A percentile compares a stretch with the other conserved stretches of the same genome.
Conservation (phyloP, 1,140 invertebrate species). For the Lasaia peninsularis region DNA sequence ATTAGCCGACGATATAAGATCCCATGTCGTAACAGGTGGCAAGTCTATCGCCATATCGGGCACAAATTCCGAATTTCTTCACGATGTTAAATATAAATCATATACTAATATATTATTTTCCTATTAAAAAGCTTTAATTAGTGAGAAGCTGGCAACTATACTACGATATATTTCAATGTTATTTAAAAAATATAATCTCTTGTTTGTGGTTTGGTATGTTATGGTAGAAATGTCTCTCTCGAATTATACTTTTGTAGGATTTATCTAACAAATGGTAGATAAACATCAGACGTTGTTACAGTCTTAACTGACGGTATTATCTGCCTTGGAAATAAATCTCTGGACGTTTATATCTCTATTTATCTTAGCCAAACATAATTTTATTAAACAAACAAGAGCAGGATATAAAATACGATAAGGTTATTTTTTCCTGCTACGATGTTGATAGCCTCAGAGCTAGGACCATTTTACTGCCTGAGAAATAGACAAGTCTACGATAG, state of each 20-base stretch:
- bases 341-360: not conserved
- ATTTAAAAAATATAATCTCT: too few species aligned
- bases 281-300: not conserved
- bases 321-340: not conserved
- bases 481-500: not conserved
- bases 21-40: too few species aligned
- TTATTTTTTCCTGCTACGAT: conserved; percentile 2
- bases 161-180: too few species aligned
- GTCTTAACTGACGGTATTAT: conserved; percentile 3
- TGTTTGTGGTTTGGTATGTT: too few species aligned
- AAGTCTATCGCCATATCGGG: too few species aligned
- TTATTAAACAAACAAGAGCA: conserved; percentile 3
- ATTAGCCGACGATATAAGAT: too few species aligned
- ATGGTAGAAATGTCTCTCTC: not conserved
- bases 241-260: not conserved
- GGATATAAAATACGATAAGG: conserved; percentile 8
- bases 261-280: conserved; percentile 4
- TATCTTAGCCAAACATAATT: not conserved
- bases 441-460: not conserved
- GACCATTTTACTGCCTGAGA: not conserved
- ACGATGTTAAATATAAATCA: too few species aligned
- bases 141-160: too few species aligned
- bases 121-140: too few species aligned
- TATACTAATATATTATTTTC: too few species aligned
- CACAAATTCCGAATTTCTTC: too few species aligned